Evolutionary conservation across 2,888 invertebrate genomes (phyloP).

Genomic region (Acleris literana): DNA sequence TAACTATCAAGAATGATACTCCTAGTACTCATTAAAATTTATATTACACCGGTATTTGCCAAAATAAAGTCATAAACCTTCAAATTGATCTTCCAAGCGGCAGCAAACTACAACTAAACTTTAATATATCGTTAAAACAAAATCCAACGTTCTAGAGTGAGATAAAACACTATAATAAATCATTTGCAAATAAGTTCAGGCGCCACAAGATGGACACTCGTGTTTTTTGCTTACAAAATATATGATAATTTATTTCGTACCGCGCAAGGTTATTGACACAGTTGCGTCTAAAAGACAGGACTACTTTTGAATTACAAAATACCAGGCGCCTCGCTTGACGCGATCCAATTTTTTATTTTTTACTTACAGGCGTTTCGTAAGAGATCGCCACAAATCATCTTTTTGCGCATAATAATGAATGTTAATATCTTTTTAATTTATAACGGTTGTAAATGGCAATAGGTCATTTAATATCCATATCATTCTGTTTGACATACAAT

Average conservation of each 20-base stretch:
- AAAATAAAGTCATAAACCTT: constrained; percentile 46
- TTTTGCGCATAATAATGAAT: constrained; percentile 43
- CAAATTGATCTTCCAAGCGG: constrained; percentile 40
- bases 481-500: no score
- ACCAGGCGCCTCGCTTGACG: constrained; percentile 59
- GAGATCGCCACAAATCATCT: constrained; percentile 55
- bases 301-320: constrained; percentile 67
- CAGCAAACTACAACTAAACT: constrained; percentile 38
- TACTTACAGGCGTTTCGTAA: constrained; percentile 49
- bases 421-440: constrained; percentile 21
- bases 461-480: no score
- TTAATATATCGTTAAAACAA: constrained; percentile 38
- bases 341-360: constrained; percentile 63
- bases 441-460: no score
- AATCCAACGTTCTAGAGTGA: constrained; percentile 32
- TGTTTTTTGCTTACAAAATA: constrained; percentile 63
- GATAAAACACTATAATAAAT: constrained; percentile 48
- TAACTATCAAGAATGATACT: no score
- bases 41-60: constrained; percentile 24
- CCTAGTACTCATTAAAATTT: not conserved
- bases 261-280: constrained; percentile 79
- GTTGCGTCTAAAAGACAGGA: constrained; percentile 64
- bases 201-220: constrained; percentile 47
- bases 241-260: constrained; percentile 72
- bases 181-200: constrained; percentile 48